Evolutionary conservation across 2,888 invertebrate species (phyloP).

Genomic region (Saturnia japonica): DNA sequence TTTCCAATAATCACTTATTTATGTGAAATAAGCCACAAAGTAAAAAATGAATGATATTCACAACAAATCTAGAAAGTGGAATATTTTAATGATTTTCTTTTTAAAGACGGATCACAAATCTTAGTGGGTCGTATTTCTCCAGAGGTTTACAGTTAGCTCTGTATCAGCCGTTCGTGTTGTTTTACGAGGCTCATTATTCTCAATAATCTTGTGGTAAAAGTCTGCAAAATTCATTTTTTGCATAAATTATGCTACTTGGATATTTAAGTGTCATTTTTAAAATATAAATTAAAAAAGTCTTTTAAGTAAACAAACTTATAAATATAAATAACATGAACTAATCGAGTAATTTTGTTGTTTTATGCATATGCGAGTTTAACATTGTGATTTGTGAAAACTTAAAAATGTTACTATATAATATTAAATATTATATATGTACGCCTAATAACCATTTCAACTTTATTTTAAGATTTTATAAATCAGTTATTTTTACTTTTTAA

Average conservation of each 20-base stretch:
- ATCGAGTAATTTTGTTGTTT: background rate
- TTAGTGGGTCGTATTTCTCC: constrained; percentile 31
- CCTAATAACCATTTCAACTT: background rate
- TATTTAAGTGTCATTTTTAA: background rate
- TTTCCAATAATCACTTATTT: background rate
- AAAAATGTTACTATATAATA: background rate
- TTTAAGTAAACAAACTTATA: background rate
- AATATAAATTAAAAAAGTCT: background rate
- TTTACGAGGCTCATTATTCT: constrained; percentile 44
- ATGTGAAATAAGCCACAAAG: background rate
- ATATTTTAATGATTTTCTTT: constrained; percentile 9
- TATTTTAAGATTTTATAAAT: background rate
- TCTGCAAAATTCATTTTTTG: constrained; percentile 13
- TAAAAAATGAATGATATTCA: constrained; percentile 6
- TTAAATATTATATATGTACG: background rate
- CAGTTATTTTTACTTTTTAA: background rate
- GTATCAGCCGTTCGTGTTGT: constrained; percentile 42
- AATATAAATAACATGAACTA: background rate
- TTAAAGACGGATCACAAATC: constrained; percentile 24
- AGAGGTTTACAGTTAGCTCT: constrained; percentile 30
- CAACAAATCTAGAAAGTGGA: constrained; percentile 7
- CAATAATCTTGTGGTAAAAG: constrained; percentile 41
- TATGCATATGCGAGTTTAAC: background rate
- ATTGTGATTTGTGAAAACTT: background rate
- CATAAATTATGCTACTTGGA: background rate